phyloP scores from a whole-genome alignment of 2,797 vertebrate genomes.

The Gymnoscopelus microlampas region DNA sequence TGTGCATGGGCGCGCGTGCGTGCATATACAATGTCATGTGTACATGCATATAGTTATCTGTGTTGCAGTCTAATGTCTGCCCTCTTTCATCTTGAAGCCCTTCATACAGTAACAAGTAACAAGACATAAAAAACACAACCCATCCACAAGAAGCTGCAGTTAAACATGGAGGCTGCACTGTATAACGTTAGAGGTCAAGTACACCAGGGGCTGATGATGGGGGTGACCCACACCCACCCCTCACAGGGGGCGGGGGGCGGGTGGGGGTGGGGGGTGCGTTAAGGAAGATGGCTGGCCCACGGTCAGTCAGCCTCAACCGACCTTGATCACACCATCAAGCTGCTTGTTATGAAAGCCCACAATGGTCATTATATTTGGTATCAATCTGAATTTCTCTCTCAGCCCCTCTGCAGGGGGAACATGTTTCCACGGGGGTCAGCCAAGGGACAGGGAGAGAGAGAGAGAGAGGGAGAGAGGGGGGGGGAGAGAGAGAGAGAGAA shows the following conservation, averaged over 20 bases:
- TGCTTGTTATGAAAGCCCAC: conserved; percentile 77
- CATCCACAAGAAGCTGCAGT: conserved; percentile 1
- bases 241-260: too few relatives aligned
- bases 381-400: conserved; percentile 83
- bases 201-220: conserved; percentile 4
- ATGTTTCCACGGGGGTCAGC: conserved; percentile 84
- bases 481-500: conserved; percentile 64
- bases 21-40: neutral
- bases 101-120: neutral
- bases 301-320: conserved; percentile 71
- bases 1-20: neutral
- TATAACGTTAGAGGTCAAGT: conserved; percentile 25
- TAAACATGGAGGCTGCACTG: conserved; percentile 11
- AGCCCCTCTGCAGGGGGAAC: conserved; percentile 78
- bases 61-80: neutral
- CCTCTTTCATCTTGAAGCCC: conserved; percentile 28
- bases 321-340: conserved; percentile 77
- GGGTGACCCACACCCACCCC: too few relatives aligned
- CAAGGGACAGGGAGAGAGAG: conserved; percentile 80
- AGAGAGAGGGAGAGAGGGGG: too few relatives aligned
- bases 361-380: conserved; percentile 80
- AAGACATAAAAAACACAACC: neutral
- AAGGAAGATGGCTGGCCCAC: conserved; percentile 60
- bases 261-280: too few relatives aligned
- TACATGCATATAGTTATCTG: neutral